Conservation (phyloP, 2,888 invertebrate species). For the Scaeva pyrastri region DNA sequence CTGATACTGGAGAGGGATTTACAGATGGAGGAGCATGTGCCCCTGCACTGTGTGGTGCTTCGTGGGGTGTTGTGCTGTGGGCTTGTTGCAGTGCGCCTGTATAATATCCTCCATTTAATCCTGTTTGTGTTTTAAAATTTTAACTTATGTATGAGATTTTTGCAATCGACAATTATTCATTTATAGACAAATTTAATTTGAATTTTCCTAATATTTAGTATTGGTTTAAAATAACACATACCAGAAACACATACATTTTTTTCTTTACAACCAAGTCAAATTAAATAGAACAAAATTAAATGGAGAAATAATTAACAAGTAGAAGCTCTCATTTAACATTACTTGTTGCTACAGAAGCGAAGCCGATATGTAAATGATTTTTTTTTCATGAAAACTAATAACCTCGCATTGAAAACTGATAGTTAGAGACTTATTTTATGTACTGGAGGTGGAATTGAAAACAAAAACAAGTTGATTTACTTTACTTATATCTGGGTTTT, state of each 20-base stretch:
- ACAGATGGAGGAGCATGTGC: slow-evolving; percentile 80
- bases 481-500: too few relatives aligned
- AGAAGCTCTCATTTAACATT: slow-evolving; percentile 2
- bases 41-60: slow-evolving; percentile 86
- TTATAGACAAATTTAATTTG: background rate
- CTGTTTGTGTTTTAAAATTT: slow-evolving; percentile 83
- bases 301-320: slow-evolving; percentile 19
- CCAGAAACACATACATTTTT: background rate
- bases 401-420: too few relatives aligned
- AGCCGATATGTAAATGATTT: too few relatives aligned
- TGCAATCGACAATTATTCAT: slow-evolving; percentile 35
- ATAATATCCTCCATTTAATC: slow-evolving; percentile 90
- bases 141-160: slow-evolving; percentile 79
- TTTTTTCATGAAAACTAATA: too few relatives aligned
- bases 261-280: background rate
- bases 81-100: slow-evolving; percentile 92
- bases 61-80: slow-evolving; percentile 94
- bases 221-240: background rate
- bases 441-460: too few relatives aligned
- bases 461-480: too few relatives aligned
- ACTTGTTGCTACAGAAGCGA: too few relatives aligned
- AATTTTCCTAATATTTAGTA: background rate
- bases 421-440: too few relatives aligned
- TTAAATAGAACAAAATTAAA: slow-evolving; percentile 7
- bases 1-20: slow-evolving; percentile 85